A percentile compares a stretch with the other conserved stretches of the same genome.
Conservation (phyloP, 2,888 invertebrate species). For the Polyommatus icarus region DNA sequence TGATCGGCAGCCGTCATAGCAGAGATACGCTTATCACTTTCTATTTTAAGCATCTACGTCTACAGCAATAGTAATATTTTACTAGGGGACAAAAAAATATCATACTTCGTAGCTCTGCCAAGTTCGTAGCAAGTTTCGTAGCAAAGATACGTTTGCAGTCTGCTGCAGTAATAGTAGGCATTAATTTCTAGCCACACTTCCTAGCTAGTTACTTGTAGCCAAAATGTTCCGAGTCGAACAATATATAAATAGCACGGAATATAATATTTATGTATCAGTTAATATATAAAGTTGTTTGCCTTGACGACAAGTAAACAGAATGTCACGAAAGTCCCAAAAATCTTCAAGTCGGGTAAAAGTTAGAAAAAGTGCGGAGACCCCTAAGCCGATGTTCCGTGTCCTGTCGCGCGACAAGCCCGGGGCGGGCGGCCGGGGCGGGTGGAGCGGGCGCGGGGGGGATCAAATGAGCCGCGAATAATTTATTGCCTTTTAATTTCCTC, state of each 20-base stretch:
- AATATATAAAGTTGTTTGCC: neutral
- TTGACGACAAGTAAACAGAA: neutral
- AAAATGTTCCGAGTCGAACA: neutral
- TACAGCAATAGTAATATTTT: neutral
- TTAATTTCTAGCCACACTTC: too few relatives aligned
- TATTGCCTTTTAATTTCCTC: slow-evolving; percentile 42
- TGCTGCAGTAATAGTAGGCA: too few relatives aligned
- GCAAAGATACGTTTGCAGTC: neutral
- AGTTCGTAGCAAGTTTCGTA: neutral
- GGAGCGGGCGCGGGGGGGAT: slow-evolving; percentile 29
- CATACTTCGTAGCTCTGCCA: too few relatives aligned
- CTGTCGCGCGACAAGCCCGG: neutral
- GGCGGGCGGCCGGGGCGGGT: neutral
- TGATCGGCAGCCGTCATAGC: too few relatives aligned
- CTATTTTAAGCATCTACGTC: neutral
- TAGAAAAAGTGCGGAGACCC: neutral
- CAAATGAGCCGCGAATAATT: slow-evolving; percentile 41
- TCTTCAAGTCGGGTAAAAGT: neutral
- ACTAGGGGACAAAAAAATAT: too few relatives aligned
- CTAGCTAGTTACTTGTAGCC: too few relatives aligned
- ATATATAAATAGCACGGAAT: neutral
- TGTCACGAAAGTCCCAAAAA: neutral
- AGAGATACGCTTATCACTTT: too few relatives aligned
- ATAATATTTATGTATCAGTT: neutral
- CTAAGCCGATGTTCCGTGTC: slow-evolving; percentile 13